Evolutionary conservation across 2,113 vertebrate species (phyloP), one percentile per base, ranked within the genome.

Genomic region (Oxygymnocypris stewartii): DNA sequence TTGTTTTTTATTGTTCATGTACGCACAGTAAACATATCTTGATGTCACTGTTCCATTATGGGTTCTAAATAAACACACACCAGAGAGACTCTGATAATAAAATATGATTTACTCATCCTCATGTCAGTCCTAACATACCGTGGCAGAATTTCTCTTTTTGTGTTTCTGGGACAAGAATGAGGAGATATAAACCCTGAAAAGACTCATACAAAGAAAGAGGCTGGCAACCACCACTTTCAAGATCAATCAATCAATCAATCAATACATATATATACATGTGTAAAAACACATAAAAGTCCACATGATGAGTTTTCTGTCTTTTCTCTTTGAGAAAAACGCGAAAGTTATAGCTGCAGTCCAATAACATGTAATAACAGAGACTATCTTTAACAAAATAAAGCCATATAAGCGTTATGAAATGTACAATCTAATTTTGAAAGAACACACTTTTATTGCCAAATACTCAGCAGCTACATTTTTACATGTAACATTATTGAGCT

Each of bases 341-440:
- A 4, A 13, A 73, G 57, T 20, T 49, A 23, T 5, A 54, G 12
- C 23, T 5, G 20, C 11, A 7, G 13, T 47, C 61, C 47, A 85
- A 69, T 20, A 76, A 51, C 20, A 2, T 47, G 1, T 37, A 54
- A 77, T 82, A 77, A 47, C 71, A 25, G 23, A 40, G 35, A 25
- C 37, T 51, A 57, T 40, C 25, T 10, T 82, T 61, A 77, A 75
- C 6, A 63, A 76, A 76, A 31, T 20, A 76, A 40, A 65, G 61
- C 23, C 11, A 31, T 67, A 31, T 67, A 51, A 77, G 51, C 8
- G 80, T 54, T 35, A 73, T 78, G 40, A 79, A 23, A 51, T 71
- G 37, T 51, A 18, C 5, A 35, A 57, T 35, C 31, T 16, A 44
- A 54, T 78, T 87, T 87, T 37, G 73, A 83, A 76, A 40, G 10